Percentiles rank a stretch among this genome's conserved stretches.
Conservation (phyloP, 2,113 vertebrate genomes). For the Stictonetta naevosa region DNA sequence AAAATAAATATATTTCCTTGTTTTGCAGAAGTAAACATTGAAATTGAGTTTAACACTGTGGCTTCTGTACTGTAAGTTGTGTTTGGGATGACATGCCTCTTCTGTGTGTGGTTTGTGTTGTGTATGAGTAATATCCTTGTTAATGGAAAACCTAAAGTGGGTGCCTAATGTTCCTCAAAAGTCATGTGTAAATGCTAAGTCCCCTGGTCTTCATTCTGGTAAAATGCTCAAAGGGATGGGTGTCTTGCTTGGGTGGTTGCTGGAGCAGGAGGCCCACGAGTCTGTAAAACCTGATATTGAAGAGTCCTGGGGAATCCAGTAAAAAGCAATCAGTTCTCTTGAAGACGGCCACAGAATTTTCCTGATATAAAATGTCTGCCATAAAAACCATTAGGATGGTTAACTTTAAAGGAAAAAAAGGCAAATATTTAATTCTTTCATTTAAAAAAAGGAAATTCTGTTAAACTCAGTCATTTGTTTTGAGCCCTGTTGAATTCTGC, state of each 20-base stretch:
- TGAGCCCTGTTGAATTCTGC: neutral
- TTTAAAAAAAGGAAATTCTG: neutral
- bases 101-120: neutral
- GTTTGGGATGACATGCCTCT: neutral
- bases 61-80: neutral
- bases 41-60: neutral
- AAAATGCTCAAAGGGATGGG: neutral
- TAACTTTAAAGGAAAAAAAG: neutral
- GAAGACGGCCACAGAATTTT: neutral
- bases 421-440: neutral
- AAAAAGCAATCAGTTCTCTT: neutral
- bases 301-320: neutral
- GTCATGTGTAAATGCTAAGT: neutral
- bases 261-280: neutral
- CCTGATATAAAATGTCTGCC: neutral
- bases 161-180: neutral
- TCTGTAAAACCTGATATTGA: neutral
- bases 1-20: neutral
- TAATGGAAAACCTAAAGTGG: neutral
- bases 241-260: neutral
- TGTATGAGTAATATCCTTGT: neutral
- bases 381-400: neutral
- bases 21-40: neutral
- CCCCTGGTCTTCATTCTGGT: neutral
- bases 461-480: neutral